Evolutionary conservation across 2,797 vertebrate species (phyloP).

Genomic region (Ptychobarbus kaznakovi): DNA sequence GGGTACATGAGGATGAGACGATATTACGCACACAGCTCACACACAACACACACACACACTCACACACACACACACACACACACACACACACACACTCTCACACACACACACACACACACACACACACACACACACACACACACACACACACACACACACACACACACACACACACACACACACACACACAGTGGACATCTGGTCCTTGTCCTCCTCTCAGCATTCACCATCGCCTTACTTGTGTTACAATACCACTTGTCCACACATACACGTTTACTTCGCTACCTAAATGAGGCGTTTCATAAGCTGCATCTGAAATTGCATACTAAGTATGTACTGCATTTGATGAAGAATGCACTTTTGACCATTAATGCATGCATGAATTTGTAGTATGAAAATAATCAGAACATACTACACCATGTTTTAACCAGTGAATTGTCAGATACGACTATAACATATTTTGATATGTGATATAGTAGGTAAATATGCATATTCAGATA

Average conservation of each 20-base stretch:
- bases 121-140: neutral
- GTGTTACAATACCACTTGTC: neutral
- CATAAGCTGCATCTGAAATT: neutral
- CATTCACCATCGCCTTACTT: neutral
- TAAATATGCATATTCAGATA: neutral
- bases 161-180: neutral
- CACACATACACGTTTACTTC: neutral
- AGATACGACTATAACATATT: neutral
- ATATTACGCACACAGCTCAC: neutral
- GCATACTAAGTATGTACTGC: neutral
- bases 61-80: neutral
- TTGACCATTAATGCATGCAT: constrained; percentile 8
- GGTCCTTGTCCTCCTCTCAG: constrained; percentile 32
- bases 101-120: neutral
- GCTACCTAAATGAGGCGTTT: neutral
- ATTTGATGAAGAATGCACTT: neutral
- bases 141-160: neutral
- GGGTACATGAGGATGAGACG: neutral
- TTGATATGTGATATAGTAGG: neutral
- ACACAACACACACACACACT: too few species aligned
- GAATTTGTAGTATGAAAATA: neutral
- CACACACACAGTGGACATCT: neutral
- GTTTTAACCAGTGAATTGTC: neutral
- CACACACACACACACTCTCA: neutral
- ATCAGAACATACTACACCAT: neutral